Evolutionary conservation across 1,140 invertebrate genomes (phyloP).

Genomic region (Drosophila pruinosa): DNA sequence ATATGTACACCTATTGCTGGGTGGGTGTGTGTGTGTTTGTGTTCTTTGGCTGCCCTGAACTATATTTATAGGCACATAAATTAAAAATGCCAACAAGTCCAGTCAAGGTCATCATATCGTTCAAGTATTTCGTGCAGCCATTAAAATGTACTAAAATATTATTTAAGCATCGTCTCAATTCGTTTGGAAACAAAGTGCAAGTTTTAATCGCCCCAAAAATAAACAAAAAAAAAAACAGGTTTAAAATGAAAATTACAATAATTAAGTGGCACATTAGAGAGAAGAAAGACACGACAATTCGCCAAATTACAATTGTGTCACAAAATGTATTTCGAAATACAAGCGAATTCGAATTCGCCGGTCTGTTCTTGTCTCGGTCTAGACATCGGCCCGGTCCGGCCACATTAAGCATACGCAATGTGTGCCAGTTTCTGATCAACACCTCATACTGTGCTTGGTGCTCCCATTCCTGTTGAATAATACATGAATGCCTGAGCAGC

Average conservation of each 20-base stretch:
- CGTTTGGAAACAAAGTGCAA: not conserved
- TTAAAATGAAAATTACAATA: slow-evolving; percentile 36
- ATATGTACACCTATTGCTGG: not conserved
- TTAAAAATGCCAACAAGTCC: slow-evolving; percentile 55
- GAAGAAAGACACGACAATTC: not conserved
- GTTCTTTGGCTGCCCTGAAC: slow-evolving; percentile 57
- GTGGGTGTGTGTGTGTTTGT: not conserved
- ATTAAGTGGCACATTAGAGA: slow-evolving; percentile 43
- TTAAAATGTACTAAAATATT: slow-evolving; percentile 52
- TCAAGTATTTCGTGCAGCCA: slow-evolving; percentile 23
- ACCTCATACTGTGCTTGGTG: not conserved
- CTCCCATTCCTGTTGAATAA: not conserved
- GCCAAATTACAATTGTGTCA: slow-evolving; percentile 60
- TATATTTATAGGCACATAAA: slow-evolving; percentile 75
- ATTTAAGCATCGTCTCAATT: slow-evolving; percentile 1
- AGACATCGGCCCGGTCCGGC: slow-evolving; percentile 12
- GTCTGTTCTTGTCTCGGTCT: slow-evolving; percentile 1
- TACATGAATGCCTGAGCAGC: not conserved
- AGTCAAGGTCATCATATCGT: slow-evolving; percentile 60
- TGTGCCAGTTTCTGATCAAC: slow-evolving; percentile 49
- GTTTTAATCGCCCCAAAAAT: not conserved
- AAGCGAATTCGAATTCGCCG: slow-evolving; percentile 28
- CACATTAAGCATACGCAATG: slow-evolving; percentile 62
- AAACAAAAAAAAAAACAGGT: not conserved
- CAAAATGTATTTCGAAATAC: slow-evolving; percentile 70